Base-by-base conservation (phyloP, 2,888 invertebrate genomes). In the Julus scanicus region DNA sequence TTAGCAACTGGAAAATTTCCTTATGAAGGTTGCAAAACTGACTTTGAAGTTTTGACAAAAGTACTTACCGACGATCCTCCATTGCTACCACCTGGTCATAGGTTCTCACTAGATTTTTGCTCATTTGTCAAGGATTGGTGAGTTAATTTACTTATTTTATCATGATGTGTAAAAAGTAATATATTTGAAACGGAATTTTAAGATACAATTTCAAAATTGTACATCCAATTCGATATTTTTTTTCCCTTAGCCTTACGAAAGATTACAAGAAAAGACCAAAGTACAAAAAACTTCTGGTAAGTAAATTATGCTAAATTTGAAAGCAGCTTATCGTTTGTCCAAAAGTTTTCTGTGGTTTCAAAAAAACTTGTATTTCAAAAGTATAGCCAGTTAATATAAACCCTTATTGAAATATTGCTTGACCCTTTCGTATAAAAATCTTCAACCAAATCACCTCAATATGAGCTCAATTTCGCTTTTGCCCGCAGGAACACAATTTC, bases 1-100 rank as follows among this genome's bases (percentile, higher is more conserved):
- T 94, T 99, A 91, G 99, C 99, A 85, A 98, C 98, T 17, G 99
- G 98, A 88, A 95, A 96, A 90, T 99, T 98, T 92, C 99, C 99
- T 0, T 94, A 94, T 91, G 97, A 97, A 93, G 97, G 98, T 93
- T 99, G 99, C 93, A 96, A 96, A 93, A 98, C 97, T 91, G 99
- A 99, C 93, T 99, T 99, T 93, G 99, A 99, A 94, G 98, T 99
- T 88, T 94, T 98, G 90, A 95, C 97, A 88, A 96, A 96, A 94
- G 98, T 98, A 91, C 95, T 99, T 91, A 95, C 96, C 91, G 96
- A 97, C 90, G 97, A 96, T 91, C 97, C 98, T 48, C 98, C 98
- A 11, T 94, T 95, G 90, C 93, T 99, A 91, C 98, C 98, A 0
- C 93, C 94, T 63, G 95, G 95, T 90, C 94, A 94, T 91, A 94